Evolutionary conservation across 2,797 vertebrate genomes (phyloP), one percentile per base, ranked within the genome.

Genomic region (Cryptoblepharus egeriae): DNA sequence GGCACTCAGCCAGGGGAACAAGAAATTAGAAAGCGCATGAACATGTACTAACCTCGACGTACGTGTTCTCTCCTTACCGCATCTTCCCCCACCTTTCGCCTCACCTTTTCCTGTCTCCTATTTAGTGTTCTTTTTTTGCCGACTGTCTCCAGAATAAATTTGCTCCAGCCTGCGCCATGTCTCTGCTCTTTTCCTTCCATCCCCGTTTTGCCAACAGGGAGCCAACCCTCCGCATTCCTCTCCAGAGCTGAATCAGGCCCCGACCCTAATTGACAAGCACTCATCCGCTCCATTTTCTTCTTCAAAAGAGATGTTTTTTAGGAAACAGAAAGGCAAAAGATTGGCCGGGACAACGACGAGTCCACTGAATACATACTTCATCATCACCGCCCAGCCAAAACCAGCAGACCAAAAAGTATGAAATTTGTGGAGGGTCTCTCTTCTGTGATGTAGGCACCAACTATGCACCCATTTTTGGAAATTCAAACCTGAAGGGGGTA

Each of bases 21-120:
- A 92, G 92, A 92, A 94, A 92, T 90, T 92, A 93, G 93, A 92
- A 58, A 91, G 89, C 91, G 91, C 91, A 90, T 12, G 89, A 94
- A 92, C 93, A 93, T 91, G 92, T 93, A 92, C 88, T 92, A 93
- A 93, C 93, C 90, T 93, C 92, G 87, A 85, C 83, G 88, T 93
- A 82, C 70, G 7, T 91, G 93, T 92, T 93, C 91, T 91, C 90
- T 94, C 88, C 86, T 75, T 12, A 39, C 30, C 64, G 57, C 4
- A 58, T 68, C 28, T 32, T 37, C 63, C 37, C 28, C 77, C n/a
- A 15, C 58, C 69, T 30, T 60, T 45, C n/a, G 13, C 61, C 60
- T 68, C 82, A 84, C 82, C 82, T 79, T 75, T 73, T 74, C 3
- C 76, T 79, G 82, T 84, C 82, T 79, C 77, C 77, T 68, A 11